These are phyloP conservation scores for Clarias gariepinus DNA, from an alignment of 2,113 vertebrate species.

Conservation along the genomic window DNA sequence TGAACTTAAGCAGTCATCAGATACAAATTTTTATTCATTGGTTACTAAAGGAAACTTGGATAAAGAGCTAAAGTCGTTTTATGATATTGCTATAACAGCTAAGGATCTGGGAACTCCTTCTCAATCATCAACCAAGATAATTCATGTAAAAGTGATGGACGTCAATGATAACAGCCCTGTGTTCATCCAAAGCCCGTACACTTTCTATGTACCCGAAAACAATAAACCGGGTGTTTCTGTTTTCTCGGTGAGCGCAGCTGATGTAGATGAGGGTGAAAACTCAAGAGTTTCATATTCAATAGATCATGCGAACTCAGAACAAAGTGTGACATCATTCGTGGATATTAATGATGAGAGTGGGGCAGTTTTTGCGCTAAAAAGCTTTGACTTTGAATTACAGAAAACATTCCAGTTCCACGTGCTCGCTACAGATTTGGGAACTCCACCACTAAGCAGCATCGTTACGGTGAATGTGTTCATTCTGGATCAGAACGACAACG, in stretches of 20 bases:
- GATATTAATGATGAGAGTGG: constrained; percentile 70
- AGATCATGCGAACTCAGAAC: constrained; percentile 43
- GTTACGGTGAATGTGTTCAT: constrained; percentile 67
- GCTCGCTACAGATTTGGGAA: constrained; percentile 65
- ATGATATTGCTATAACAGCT: constrained; percentile 67
- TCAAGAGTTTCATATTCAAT: constrained; percentile 64
- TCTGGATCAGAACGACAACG: constrained; percentile 69
- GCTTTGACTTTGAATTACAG: constrained; percentile 69
- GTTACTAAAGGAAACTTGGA: constrained; percentile 68
- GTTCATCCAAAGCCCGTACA: constrained; percentile 68
- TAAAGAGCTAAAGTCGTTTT: constrained; percentile 63
- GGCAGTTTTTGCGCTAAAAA: constrained; percentile 60
- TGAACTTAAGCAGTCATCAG: constrained; percentile 67
- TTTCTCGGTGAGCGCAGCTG: constrained; percentile 66
- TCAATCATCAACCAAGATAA: constrained; percentile 58
- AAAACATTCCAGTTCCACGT: constrained; percentile 71
- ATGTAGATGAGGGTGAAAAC: constrained; percentile 69
- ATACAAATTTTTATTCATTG: constrained; percentile 70
- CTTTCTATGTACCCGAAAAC: constrained; percentile 72
- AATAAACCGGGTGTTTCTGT: constrained; percentile 67
- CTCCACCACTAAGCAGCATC: constrained; percentile 63
- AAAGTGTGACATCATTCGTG: constrained; percentile 60
- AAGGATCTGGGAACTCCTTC: constrained; percentile 68
- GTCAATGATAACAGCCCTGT: constrained; percentile 74
- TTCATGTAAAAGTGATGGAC: constrained; percentile 70